Percentiles rank a stretch among this genome's conserved stretches.
Conservation (phyloP, 1,140 invertebrate genomes). For the Bombyx mori region ASM3026992v2 NC_085121.1:10262001-10262500, state of each 20-base stretch:
- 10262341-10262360: constrained; percentile 92
- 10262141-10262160: too few species aligned
- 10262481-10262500: too few species aligned
- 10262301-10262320: constrained; percentile 92
- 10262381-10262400: not conserved
- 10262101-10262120: too few species aligned
- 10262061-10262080: too few species aligned
- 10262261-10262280: constrained; percentile 94
- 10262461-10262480: too few species aligned
- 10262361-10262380: constrained; percentile 29
- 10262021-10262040: too few species aligned
- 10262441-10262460: not conserved
- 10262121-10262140: too few species aligned
- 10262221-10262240: constrained; percentile 56
- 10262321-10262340: constrained; percentile 97
- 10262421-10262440: not conserved
- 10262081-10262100: too few species aligned
- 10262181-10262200: constrained; percentile 1
- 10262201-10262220: constrained; percentile 59
- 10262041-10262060: too few species aligned
- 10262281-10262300: constrained; percentile 98
- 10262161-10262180: too few species aligned
- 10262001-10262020: too few species aligned
- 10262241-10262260: constrained; percentile 73
- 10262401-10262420: not conserved